Evolutionary conservation across 2,113 vertebrate species (phyloP).

Genomic region (Gymnobelideus leadbeateri): DNA sequence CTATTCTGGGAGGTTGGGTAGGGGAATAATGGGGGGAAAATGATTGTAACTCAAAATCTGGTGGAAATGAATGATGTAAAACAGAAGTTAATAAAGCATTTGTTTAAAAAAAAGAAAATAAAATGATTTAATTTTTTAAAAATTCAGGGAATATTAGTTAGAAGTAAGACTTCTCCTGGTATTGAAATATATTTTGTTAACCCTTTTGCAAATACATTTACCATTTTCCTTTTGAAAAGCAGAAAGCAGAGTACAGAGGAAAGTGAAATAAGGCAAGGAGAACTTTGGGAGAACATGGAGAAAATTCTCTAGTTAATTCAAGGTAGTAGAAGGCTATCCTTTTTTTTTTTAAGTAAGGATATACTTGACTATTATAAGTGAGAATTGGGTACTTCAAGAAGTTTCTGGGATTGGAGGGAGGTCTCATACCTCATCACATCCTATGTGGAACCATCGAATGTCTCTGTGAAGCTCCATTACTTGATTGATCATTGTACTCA

Average conservation of each 20-base stretch:
- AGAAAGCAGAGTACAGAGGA: accelerated
- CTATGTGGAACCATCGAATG: conserved; percentile 89
- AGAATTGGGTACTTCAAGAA: not conserved
- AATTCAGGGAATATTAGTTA: not conserved
- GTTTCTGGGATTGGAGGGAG: accelerated
- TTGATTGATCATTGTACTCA: conserved; percentile 92
- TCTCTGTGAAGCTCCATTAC: conserved; percentile 90
- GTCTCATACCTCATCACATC: conserved; percentile 93
- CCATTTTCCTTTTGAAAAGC: not conserved
- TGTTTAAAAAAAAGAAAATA: not conserved
- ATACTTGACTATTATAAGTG: not conserved
- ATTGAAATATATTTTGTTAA: not conserved
- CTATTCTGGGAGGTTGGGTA: no score
- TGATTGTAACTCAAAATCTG: no score
- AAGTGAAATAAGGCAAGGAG: not conserved
- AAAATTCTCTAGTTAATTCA: not conserved
- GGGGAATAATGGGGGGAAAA: no score
- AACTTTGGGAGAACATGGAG: not conserved
- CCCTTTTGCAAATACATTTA: not conserved
- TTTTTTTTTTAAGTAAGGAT: not conserved
- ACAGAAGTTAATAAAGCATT: no score
- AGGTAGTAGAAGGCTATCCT: not conserved
- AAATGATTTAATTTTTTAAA: not conserved
- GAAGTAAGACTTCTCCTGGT: accelerated
- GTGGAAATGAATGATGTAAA: no score